These are phyloP conservation scores for Pomacea canaliculata DNA, from an alignment of 2,888 invertebrate species.

Conservation along the genomic window DNA sequence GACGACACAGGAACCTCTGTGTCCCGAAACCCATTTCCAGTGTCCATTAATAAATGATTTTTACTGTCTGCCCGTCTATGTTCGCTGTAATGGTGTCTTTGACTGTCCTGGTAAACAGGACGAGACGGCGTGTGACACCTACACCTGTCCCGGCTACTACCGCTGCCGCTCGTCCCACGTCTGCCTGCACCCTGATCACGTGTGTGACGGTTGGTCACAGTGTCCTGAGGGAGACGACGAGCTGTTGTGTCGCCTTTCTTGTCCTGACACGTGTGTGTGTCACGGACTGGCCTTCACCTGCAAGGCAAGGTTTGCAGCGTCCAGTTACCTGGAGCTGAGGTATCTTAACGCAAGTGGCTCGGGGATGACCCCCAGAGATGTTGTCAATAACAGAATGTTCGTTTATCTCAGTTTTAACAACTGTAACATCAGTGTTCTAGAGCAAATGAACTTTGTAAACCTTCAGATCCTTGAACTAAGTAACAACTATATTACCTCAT, in stretches of 20 bases:
- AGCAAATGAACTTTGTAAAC: not conserved
- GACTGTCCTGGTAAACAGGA: not conserved
- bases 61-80: not conserved
- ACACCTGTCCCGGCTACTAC: slow-evolving; percentile 2
- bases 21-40: not conserved
- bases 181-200: not conserved
- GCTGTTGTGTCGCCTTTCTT: not conserved
- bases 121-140: not conserved
- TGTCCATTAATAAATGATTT: not conserved
- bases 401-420: not conserved
- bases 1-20: not conserved
- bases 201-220: not conserved
- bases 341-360: not conserved
- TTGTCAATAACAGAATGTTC: not conserved
- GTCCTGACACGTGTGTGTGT: not conserved
- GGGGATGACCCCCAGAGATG: not conserved
- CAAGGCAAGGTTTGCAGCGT: not conserved
- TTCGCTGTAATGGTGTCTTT: not conserved
- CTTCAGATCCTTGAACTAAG: not conserved
- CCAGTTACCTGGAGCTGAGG: not conserved
- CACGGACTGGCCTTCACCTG: not conserved
- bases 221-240: not conserved
- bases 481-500: not conserved
- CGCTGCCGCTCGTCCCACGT: not conserved
- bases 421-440: not conserved